Percentiles rank a stretch among this genome's conserved stretches.
These are phyloP conservation scores for Drosophila mimetica DNA, from an alignment of 2,888 invertebrate species.

Conservation along the genomic window DNA sequence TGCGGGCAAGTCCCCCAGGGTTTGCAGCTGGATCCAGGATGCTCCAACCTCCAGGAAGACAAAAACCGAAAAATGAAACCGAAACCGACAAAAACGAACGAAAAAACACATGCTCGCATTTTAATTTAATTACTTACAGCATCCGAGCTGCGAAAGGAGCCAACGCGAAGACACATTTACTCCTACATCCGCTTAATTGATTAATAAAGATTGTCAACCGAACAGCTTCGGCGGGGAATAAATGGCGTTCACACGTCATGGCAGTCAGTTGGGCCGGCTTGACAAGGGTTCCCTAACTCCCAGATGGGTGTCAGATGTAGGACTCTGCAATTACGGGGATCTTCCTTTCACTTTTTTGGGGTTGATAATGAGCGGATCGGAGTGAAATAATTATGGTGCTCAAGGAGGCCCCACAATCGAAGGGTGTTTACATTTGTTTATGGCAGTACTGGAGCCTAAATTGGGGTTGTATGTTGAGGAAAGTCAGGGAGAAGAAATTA, in stretches of 20 bases:
- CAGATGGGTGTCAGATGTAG: slow-evolving; percentile 68
- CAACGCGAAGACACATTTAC: slow-evolving; percentile 45
- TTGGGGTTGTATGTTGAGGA: neutral
- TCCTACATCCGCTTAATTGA: slow-evolving; percentile 68
- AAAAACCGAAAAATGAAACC: slow-evolving; percentile 19
- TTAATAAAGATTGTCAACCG: slow-evolving; percentile 75
- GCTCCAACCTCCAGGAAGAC: slow-evolving; percentile 36
- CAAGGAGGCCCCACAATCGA: slow-evolving; percentile 15
- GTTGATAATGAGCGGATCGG: slow-evolving; percentile 31
- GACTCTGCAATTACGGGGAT: slow-evolving; percentile 17
- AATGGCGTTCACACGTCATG: slow-evolving; percentile 63
- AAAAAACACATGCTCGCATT: slow-evolving; percentile 78
- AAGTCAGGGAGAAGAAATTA: neutral
- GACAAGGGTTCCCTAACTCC: slow-evolving; percentile 62
- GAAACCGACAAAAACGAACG: slow-evolving; percentile 17
- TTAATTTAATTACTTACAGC: slow-evolving; percentile 79
- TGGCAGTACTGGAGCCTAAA: neutral
- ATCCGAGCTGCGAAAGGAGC: slow-evolving; percentile 50
- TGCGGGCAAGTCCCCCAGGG: slow-evolving; percentile 65
- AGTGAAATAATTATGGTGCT: slow-evolving; percentile 20
- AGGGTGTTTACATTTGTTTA: slow-evolving; percentile 6
- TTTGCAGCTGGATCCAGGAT: slow-evolving; percentile 43
- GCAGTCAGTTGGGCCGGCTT: slow-evolving; percentile 26
- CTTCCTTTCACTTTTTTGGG: slow-evolving; percentile 14
- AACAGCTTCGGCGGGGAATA: slow-evolving; percentile 36